Conservation (phyloP, 2,113 vertebrate species). For the Archocentrus centrarchus region DNA sequence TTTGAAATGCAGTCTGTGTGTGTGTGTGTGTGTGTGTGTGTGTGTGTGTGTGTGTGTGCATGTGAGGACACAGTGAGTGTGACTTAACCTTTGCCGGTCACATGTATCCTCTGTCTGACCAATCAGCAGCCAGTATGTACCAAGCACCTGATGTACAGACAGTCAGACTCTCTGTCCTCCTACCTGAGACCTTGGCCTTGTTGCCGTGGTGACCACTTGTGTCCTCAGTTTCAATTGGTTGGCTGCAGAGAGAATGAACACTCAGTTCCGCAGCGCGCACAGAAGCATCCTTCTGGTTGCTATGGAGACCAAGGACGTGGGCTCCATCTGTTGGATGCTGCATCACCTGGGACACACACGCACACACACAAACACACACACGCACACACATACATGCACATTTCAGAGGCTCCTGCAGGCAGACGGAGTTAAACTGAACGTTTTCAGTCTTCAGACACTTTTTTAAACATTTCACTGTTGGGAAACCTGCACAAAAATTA, state of each 20-base stretch:
- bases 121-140: background rate
- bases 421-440: too few relatives aligned
- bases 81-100: background rate
- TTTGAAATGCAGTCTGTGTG: too few relatives aligned
- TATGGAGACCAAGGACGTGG: slow-evolving; percentile 77
- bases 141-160: background rate
- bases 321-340: slow-evolving; percentile 73
- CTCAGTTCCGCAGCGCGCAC: slow-evolving; percentile 74
- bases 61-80: background rate
- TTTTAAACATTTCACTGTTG: too few relatives aligned
- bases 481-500: too few relatives aligned
- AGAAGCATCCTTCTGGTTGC: slow-evolving; percentile 74
- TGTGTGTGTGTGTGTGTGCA: background rate
- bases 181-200: slow-evolving; percentile 71
- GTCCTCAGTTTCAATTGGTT: slow-evolving; percentile 78
- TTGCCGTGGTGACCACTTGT: slow-evolving; percentile 47
- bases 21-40: background rate
- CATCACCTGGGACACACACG: slow-evolving; percentile 71
- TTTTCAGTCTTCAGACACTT: too few relatives aligned
- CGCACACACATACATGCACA: background rate
- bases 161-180: background rate
- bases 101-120: background rate
- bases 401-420: background rate
- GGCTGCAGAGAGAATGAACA: slow-evolving; percentile 76
- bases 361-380: background rate